Evolutionary conservation across 2,113 vertebrate species (phyloP).

Genomic region (Chascanopsetta lugubris): DNA sequence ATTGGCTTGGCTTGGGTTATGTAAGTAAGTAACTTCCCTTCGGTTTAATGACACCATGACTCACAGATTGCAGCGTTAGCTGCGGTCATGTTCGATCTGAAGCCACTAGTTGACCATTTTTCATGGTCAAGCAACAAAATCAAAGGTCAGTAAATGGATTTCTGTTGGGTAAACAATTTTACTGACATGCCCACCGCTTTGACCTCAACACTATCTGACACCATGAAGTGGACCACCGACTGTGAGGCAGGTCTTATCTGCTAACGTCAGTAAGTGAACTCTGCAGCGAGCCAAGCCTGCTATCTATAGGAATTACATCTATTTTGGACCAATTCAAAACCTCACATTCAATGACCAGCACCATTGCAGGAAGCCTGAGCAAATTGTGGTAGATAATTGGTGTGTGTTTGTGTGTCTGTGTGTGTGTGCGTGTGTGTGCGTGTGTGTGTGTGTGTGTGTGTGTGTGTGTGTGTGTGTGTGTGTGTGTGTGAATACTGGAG

Average conservation of each 20-base stretch:
- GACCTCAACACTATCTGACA: conserved; percentile 7
- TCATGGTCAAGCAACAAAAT: background rate
- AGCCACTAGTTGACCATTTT: background rate
- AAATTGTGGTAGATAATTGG: no score
- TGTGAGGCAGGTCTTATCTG: conserved; percentile 2
- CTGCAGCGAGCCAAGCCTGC: conserved; percentile 5
- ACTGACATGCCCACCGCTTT: background rate
- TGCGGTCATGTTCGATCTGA: background rate
- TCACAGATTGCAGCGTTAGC: conserved; percentile 12
- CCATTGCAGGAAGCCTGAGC: background rate
- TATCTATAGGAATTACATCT: background rate
- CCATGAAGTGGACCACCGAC: background rate
- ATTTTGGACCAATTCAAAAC: background rate
- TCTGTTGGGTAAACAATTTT: background rate
- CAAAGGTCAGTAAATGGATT: background rate
- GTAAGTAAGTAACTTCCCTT: conserved; percentile 11
- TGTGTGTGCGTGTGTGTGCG: no score
- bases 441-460: no score
- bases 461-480: no score
- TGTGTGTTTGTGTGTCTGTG: no score
- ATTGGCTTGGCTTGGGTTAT: conserved; percentile 24
- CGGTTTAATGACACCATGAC: conserved; percentile 38
- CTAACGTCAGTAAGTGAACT: background rate
- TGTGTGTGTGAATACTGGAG: no score
- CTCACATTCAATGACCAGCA: background rate